These are phyloP conservation scores for Meda fulgida DNA, from an alignment of 2,797 vertebrate species.

Conservation along the genomic window DNA sequence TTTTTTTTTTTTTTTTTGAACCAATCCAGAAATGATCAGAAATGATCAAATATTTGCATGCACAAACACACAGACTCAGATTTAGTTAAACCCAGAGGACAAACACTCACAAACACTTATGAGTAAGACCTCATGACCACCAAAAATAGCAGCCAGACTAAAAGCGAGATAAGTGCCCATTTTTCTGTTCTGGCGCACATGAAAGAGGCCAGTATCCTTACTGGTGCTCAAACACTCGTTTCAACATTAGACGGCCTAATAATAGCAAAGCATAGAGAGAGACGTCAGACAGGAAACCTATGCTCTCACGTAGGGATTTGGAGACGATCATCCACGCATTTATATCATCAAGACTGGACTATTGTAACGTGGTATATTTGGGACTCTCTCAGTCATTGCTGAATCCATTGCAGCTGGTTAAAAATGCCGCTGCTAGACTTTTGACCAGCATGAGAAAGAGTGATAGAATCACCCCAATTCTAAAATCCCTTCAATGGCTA, in stretches of 20 bases:
- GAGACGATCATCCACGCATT: no score
- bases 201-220: slow-evolving; percentile 18
- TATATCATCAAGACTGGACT: no score
- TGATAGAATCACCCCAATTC: no score
- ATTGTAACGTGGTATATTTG: no score
- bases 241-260: slow-evolving; percentile 42
- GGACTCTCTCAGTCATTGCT: no score
- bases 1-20: background rate
- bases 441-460: no score
- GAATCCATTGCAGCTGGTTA: no score
- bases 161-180: slow-evolving; percentile 34
- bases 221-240: slow-evolving; percentile 1
- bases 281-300: slow-evolving; percentile 16
- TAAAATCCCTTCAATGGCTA: no score
- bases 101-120: slow-evolving; percentile 12
- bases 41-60: background rate
- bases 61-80: background rate
- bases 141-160: slow-evolving; percentile 20
- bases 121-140: slow-evolving; percentile 10
- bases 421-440: no score
- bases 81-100: background rate
- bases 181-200: slow-evolving; percentile 22
- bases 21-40: background rate
- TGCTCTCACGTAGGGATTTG: no score
- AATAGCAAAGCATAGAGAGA: slow-evolving; percentile 46